Conservation (phyloP, 2,113 vertebrate genomes). For the Engystomops pustulosus region DNA sequence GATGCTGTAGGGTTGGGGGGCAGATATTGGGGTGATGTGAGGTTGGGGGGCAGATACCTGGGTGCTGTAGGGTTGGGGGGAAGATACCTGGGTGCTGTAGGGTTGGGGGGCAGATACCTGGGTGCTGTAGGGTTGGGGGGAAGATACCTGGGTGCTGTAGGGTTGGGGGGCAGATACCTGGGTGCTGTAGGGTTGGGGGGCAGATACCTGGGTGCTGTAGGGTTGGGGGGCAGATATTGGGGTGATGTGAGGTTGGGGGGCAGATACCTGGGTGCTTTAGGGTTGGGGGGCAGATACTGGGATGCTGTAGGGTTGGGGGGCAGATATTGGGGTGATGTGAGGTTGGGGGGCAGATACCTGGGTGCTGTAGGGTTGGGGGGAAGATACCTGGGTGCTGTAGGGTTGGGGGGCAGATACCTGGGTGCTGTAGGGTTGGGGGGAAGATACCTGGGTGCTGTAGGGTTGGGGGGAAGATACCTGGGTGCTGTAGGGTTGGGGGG, state of each 20-base stretch:
- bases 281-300: neutral
- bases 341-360: neutral
- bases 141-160: no score
- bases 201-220: no score
- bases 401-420: neutral
- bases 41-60: no score
- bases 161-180: no score
- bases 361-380: neutral
- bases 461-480: neutral
- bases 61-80: no score
- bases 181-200: no score
- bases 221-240: neutral
- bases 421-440: neutral
- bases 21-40: no score
- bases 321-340: neutral
- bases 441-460: neutral
- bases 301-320: neutral
- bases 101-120: no score
- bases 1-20: no score
- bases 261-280: no score
- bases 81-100: no score
- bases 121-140: no score
- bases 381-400: neutral
- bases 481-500: neutral
- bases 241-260: neutral